phyloP scores from a whole-genome alignment of 1,140 invertebrate species.

The Lucilia sericata region DNA sequence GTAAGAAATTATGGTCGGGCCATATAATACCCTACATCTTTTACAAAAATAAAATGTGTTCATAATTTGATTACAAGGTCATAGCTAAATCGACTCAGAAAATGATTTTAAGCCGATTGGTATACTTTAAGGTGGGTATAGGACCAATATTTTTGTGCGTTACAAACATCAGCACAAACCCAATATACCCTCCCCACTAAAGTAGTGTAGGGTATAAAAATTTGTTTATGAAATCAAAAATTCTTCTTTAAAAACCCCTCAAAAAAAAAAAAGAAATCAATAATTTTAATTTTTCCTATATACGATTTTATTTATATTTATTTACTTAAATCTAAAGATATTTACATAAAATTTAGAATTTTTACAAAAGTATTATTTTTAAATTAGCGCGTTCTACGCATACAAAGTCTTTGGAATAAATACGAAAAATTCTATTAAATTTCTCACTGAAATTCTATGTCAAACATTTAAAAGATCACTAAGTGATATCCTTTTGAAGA shows the following conservation, averaged over 20 bases:
- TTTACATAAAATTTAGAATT: not conserved
- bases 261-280: not conserved
- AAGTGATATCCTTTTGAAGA: not conserved
- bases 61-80: too few species aligned
- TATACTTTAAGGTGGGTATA: too few species aligned
- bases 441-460: not conserved
- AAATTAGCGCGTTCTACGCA: constrained; percentile 35
- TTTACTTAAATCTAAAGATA: constrained; percentile 11
- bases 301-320: not conserved
- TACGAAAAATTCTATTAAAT: not conserved
- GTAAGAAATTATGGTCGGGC: too few species aligned
- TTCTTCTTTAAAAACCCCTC: not conserved
- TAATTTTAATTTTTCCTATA: not conserved
- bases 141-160: too few species aligned
- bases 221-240: too few species aligned
- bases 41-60: too few species aligned
- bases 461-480: constrained; percentile 28
- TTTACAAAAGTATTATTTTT: not conserved
- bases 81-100: too few species aligned
- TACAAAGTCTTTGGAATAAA: constrained; percentile 19
- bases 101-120: too few species aligned
- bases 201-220: too few species aligned
- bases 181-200: too few species aligned
- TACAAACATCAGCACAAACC: too few species aligned
- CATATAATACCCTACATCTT: too few species aligned